Evolutionary conservation across 2,113 vertebrate species (phyloP), one percentile per base, ranked within the genome.

Genomic region (Myiagra hebetior): DNA sequence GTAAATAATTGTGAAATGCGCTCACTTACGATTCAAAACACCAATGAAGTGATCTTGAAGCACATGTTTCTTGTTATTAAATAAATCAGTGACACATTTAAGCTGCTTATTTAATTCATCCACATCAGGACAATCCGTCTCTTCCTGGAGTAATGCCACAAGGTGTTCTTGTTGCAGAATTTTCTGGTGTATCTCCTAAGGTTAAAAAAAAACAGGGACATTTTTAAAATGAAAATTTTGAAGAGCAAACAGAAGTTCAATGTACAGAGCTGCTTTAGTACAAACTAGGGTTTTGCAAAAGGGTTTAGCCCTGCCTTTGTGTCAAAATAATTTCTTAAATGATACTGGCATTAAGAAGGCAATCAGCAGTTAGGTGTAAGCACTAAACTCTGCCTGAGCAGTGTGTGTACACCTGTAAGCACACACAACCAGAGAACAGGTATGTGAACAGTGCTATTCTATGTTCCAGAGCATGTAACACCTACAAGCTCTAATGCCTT

Each of bases 41-140:
- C 96, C 97, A 3, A 98, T 97, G 41, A 99, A 98, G 67, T 98
- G 98, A 83, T 98, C 98, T 95, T 99, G 98, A 91, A 98, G 95
- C 78, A 98, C 98, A n/a, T 98, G 98, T 81, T 98, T 99, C 96
- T 99, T 99, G 74, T 98, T 98, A 79, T 98, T 98, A 93, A 99
- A 99, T 92, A 99, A 96, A 79, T 98, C 98, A 68, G 95, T 98
- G 95, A 99, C 98, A 82, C 98, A 98, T 16, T 96, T 79, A 59
- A 99, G 97, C 60, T 99, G 98, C 55, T 95, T 97, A 74, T 98
- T 98, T 91, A 99, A 97, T 23, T 98, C 98, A 93, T 98, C 98
- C 85, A 99, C 97, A 55, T 98, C 98, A 10, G 99, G 98, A 91
- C 98, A 95, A 41, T 96, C 97, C 0, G 99, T 98, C 78, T 99